Base-by-base conservation (phyloP, 2,113 vertebrate species). In the Zosterops lateralis region DNA sequence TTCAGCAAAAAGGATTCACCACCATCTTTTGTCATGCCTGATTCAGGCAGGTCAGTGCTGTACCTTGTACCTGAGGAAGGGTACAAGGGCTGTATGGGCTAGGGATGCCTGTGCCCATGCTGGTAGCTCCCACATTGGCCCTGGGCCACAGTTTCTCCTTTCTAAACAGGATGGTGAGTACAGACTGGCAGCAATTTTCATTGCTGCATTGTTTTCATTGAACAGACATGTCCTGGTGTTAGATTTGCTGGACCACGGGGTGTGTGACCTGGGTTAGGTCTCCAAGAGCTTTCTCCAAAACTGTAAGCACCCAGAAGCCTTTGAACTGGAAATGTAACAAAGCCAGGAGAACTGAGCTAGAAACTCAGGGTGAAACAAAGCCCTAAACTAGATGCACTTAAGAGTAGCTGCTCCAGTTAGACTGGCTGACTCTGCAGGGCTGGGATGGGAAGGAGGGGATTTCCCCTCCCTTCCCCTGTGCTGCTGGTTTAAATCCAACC, bases 401-500 rank as follows among this genome's bases (percentile, higher is more conserved):
- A 24, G 62, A 91, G 89, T 90, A 78, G 77, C 70, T 64, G 66
- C 91, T 94, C 92, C 81, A 90, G 95, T 94, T 62, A 60, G 89
- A 84, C 81, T 79, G 78, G 87, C 85, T 93, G 70, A 51, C 53
- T 84, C 62, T 11, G 4, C 4, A 3, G 48, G 54, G 51, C 57
- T 76, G 58, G 60, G 64, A 54, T 80, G 87, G 58, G 80, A 80
- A 79, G 78, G 36, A 87, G 91, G 93, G 94, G 71, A 90, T 91
- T 95, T 91, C 94, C 96, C 95, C 76, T 95, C 75, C 75, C 64
- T 94, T 73, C 1, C 57, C 72, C 36, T 51, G 38, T 40, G 48
- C 64, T 70, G 38, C 89, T 93, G 75, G 47, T 93, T 95, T 91
- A 93, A 88, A 90, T 92, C 82, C 84, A 96, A 73, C 91, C 89